Base-by-base conservation (phyloP, 2,888 invertebrate genomes). In the Lordiphosa fenestrarum region DNA sequence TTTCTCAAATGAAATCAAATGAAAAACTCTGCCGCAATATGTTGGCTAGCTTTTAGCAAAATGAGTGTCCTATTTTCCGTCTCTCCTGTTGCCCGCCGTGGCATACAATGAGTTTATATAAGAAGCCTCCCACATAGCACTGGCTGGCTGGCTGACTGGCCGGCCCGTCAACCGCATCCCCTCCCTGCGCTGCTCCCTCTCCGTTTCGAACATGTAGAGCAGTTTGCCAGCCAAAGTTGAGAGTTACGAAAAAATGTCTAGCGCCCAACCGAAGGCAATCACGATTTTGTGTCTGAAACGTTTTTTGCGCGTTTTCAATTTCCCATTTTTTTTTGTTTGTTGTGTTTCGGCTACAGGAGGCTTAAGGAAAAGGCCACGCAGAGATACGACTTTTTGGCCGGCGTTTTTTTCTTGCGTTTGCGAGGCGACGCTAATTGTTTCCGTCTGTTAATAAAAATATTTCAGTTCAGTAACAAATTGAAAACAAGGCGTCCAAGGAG, bases 401-500 rank as follows among this genome's bases (percentile, higher is more conserved):
- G 40, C 35, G 47, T 57, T 53, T 47, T 37, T 51, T 48, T 41
- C 37, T 59, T 58, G 19, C 40, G 12, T 40, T 41, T 56, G 81
- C 62, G 53, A 68, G 80, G 84, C 80, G 76, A 75, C 83, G 76
- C 82, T 86, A 85, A 85, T 86, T 85, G 86, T 84, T 85, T 86
- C 86, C 85, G 86, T 86, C 86, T 82, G 85, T 77, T 86, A 77
- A 82, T 85, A 85, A 84, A 80, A 80, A 80, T 84, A 84, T 84
- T 84, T 82, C 64, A 81, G 70, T 67, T 74, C 82, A 84, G 81
- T 69, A 70, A 82, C 80, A 81, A 81, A 81, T 81, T 81, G 84
- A 69, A 72, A 70, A 80, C 78, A 71, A 77, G 74, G 69, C 59
- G 47, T 38, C 19, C 41, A 37, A 42, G 12, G 41, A 38, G 49